Base-by-base conservation (phyloP, 2,888 invertebrate genomes). In the Spisula subtruncata region DNA sequence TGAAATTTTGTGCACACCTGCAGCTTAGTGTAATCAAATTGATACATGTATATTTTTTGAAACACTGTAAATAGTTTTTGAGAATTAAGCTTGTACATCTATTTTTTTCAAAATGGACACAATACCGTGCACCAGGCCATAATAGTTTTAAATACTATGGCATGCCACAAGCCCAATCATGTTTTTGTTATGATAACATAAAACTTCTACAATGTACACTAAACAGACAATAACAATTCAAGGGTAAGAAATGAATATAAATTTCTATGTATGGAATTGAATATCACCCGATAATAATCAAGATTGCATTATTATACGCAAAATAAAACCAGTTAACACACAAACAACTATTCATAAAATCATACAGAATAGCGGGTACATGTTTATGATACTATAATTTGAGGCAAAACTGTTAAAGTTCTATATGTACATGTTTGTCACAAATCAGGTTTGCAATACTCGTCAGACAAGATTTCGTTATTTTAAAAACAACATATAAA, bases 351-450 rank as follows among this genome's bases (percentile, higher is more conserved):
- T 66, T 66, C 25, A 66, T 66, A 25, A 20, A 25, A 66, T 25
- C 25, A 25, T 10, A 66, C 60, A 66, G 25, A 66, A 60, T 6
- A n/a, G n/a, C 41, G 41, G 41, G 41, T 41, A 8, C 8, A n/a
- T 66, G 25, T 66, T 41, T 51, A 25, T 66, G 60, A 66, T 66
- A 66, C 60, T 10, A 10, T 66, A 0, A 66, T 66, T 66, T 66
- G 8, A 66, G 25, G 10, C 12, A 25, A 66, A 25, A 66, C 20
- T 66, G 60, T 56, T n/a, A 20, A 56, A 56, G n/a, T n/a, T n/a
- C n/a, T n/a, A n/a, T n/a, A n/a, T n/a, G n/a, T 56, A n/a, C 56
- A 32, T 48, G 46, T 79, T 18, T 81, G 81, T 48, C 81, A 81
- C 81, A 46, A 81, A 20, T 35, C 48, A 5, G 18, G 46, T 48